phyloP scores from a whole-genome alignment of 92 coral and sea anemone species.

The Hydrozoanthus gracilis region DNA sequence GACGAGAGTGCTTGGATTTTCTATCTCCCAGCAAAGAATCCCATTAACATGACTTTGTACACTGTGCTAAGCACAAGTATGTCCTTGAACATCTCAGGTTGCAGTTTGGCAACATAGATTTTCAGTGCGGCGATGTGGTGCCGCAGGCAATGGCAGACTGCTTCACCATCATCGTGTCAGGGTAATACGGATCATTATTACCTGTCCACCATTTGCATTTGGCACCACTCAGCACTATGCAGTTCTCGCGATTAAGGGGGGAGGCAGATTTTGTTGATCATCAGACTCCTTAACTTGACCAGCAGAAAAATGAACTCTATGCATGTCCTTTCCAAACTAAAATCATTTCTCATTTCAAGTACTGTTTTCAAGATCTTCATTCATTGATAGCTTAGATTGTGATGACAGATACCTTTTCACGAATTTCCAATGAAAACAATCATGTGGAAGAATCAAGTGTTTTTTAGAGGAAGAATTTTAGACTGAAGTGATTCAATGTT shows the following conservation, averaged over 20 bases:
- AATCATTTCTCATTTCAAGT: no score
- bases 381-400: no score
- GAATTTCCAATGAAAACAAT: no score
- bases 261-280: not conserved
- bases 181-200: slow-evolving; percentile 37
- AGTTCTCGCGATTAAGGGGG: not conserved
- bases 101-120: slow-evolving; percentile 49
- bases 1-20: no score
- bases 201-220: slow-evolving; percentile 32
- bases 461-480: no score
- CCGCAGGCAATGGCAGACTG: slow-evolving; percentile 41
- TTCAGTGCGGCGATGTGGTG: slow-evolving; percentile 45
- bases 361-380: no score
- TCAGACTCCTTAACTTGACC: not conserved
- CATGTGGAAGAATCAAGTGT: no score
- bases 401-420: no score
- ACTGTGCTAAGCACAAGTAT: slow-evolving; percentile 30
- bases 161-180: slow-evolving; percentile 40
- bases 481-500: no score
- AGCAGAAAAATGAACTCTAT: not conserved
- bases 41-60: slow-evolving; percentile 8
- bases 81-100: slow-evolving; percentile 46
- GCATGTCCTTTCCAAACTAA: no score
- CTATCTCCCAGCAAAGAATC: not conserved
- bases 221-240: slow-evolving; percentile 22